Percentiles rank a stretch among this genome's conserved stretches.
These are phyloP conservation scores for Lerista edwardsae DNA, from an alignment of 2,797 vertebrate genomes.

Conservation along the genomic window DNA sequence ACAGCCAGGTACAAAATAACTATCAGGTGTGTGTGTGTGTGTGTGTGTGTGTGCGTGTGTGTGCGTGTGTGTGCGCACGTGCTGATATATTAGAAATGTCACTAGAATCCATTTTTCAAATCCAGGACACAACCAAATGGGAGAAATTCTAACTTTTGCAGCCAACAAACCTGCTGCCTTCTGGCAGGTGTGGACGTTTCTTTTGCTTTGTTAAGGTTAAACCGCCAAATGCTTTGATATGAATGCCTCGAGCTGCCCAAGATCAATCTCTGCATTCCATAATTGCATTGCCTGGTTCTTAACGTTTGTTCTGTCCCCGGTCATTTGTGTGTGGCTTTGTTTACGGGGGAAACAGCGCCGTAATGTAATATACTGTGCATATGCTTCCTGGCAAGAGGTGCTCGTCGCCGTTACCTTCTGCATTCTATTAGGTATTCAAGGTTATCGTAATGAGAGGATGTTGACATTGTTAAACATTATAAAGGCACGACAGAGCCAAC, in stretches of 20 bases:
- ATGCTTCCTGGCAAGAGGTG: constrained; percentile 32
- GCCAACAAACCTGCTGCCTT: not conserved
- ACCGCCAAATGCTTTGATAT: not conserved
- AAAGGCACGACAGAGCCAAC: constrained; percentile 51
- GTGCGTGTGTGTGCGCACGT: not conserved
- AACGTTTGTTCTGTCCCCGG: constrained; percentile 10
- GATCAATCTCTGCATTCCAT: not conserved
- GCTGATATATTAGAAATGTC: not conserved
- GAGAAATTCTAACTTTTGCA: constrained; percentile 3
- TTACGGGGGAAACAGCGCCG: constrained; percentile 9
- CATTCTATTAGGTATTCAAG: constrained; percentile 67
- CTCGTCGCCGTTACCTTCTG: constrained; percentile 49
- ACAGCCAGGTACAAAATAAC: not conserved
- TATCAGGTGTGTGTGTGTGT: not conserved
- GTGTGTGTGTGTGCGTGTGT: not conserved
- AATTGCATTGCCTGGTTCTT: constrained; percentile 14
- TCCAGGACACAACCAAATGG: not conserved
- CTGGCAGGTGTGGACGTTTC: not conserved
- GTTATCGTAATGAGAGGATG: constrained; percentile 53
- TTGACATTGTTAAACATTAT: constrained; percentile 62
- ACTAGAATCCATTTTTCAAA: constrained; percentile 11
- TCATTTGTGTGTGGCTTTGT: not conserved
- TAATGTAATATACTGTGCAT: constrained; percentile 20
- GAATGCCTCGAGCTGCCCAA: not conserved
- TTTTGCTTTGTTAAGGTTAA: constrained; percentile 29